phyloP scores from a whole-genome alignment of 2,888 invertebrate species.

The Lasiommata megera region DNA sequence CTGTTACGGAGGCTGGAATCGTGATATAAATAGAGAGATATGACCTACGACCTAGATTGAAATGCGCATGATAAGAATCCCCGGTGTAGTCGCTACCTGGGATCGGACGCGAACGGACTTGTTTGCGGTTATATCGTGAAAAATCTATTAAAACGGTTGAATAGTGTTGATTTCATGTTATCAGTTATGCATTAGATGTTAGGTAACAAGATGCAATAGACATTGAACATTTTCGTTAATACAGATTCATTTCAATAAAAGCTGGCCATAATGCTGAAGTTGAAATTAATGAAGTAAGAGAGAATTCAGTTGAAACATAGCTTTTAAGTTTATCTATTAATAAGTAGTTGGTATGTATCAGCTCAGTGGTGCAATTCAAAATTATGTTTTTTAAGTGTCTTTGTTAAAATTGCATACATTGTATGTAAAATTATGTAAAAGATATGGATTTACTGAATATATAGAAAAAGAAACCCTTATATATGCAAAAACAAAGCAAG shows the following conservation, averaged over 20 bases:
- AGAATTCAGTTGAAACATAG: neutral
- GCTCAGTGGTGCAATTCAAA: too few relatives aligned
- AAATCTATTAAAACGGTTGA: neutral
- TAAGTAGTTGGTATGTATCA: too few relatives aligned
- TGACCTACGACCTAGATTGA: constrained; percentile 35
- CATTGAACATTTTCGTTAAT: neutral
- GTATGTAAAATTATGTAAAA: too few relatives aligned
- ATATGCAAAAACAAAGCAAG: too few relatives aligned
- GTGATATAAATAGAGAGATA: constrained; percentile 27
- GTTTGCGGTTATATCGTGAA: neutral
- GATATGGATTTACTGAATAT: too few relatives aligned
- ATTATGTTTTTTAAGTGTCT: too few relatives aligned
- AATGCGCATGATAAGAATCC: constrained; percentile 42
- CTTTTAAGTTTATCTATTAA: neutral
- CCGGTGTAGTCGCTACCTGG: constrained; percentile 29
- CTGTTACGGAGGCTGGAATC: constrained; percentile 16
- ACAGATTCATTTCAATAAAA: neutral
- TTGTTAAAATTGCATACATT: too few relatives aligned
- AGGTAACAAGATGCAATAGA: constrained; percentile 1
- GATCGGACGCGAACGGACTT: constrained; percentile 17
- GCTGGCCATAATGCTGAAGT: constrained; percentile 14
- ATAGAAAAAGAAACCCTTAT: too few relatives aligned
- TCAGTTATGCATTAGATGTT: neutral
- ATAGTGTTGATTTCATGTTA: constrained; percentile 3
- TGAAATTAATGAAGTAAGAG: constrained; percentile 11